phyloP scores from a whole-genome alignment of 2,888 invertebrate genomes.

The Heteromyza rotundicornis region DNA sequence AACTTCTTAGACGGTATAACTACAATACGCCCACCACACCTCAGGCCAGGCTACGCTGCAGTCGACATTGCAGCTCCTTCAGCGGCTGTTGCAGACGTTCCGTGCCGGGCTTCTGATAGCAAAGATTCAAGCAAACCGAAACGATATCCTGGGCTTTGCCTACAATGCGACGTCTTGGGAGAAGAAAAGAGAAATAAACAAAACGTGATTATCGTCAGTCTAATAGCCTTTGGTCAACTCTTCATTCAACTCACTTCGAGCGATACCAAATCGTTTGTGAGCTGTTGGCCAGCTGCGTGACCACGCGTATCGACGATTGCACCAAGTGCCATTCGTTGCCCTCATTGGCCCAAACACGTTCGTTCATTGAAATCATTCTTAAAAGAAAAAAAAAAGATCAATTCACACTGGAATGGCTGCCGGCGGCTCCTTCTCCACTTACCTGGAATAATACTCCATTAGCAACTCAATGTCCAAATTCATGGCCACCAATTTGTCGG shows the following conservation, averaged over 20 bases:
- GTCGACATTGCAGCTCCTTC: slow-evolving; percentile 60
- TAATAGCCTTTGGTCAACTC: too few relatives aligned
- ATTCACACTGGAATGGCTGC: too few relatives aligned
- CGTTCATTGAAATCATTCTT: slow-evolving; percentile 79
- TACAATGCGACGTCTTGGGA: slow-evolving; percentile 70
- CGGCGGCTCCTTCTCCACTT: too few relatives aligned
- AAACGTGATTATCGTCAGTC: too few relatives aligned
- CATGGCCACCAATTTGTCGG: slow-evolving; percentile 76
- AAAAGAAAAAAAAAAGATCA: too few relatives aligned
- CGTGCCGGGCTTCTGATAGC: slow-evolving; percentile 77
- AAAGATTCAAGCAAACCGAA: slow-evolving; percentile 74
- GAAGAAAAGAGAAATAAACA: too few relatives aligned
- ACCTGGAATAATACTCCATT: slow-evolving; percentile 78
- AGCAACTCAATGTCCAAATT: slow-evolving; percentile 79
- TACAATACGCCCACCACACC: background rate
- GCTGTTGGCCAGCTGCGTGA: slow-evolving; percentile 72
- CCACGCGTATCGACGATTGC: slow-evolving; percentile 75
- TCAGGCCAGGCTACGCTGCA: slow-evolving; percentile 47
- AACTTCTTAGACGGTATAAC: background rate
- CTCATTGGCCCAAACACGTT: slow-evolving; percentile 84
- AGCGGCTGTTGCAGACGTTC: slow-evolving; percentile 67
- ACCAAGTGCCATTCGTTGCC: slow-evolving; percentile 87
- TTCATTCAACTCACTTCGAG: slow-evolving; percentile 58
- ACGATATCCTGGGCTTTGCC: slow-evolving; percentile 78
- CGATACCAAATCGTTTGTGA: slow-evolving; percentile 67